These are phyloP conservation scores for Gastracanthus pulcherrimus DNA, from an alignment of 2,888 invertebrate genomes.

Conservation along the genomic window DNA sequence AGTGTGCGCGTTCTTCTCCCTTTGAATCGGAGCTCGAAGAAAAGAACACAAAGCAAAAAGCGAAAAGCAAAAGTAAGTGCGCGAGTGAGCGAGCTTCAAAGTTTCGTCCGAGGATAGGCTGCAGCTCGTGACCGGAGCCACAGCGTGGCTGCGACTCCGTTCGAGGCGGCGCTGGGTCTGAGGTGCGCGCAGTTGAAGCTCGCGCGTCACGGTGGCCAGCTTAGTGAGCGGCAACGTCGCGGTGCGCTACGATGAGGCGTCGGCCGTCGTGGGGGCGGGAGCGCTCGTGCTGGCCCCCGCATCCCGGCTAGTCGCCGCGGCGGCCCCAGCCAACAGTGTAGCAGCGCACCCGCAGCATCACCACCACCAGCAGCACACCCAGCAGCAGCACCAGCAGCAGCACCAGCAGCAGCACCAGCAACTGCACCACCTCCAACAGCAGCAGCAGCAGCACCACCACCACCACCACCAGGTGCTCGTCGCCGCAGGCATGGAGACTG, in stretches of 20 bases:
- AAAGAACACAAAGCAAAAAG: too few relatives aligned
- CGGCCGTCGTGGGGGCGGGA: slow-evolving; percentile 79
- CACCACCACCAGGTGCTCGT: slow-evolving; percentile 55
- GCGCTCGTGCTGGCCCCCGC: slow-evolving; percentile 78
- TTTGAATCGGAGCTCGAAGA: too few relatives aligned
- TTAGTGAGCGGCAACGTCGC: slow-evolving; percentile 74
- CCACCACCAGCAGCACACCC: neutral
- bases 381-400: slow-evolving; percentile 57
- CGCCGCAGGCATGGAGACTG: slow-evolving; percentile 57
- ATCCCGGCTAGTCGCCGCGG: slow-evolving; percentile 78
- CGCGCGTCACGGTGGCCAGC: slow-evolving; percentile 74
- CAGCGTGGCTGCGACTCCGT: slow-evolving; percentile 2
- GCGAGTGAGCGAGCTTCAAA: neutral
- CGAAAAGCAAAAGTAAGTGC: too few relatives aligned
- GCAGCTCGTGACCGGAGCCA: neutral
- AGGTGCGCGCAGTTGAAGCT: slow-evolving; percentile 14
- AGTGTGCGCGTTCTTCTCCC: too few relatives aligned
- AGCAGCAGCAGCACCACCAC: slow-evolving; percentile 60
- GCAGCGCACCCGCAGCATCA: slow-evolving; percentile 63
- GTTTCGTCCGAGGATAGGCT: too few relatives aligned
- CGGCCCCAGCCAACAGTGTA: slow-evolving; percentile 68
- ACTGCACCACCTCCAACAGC: slow-evolving; percentile 66
- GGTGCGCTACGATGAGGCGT: slow-evolving; percentile 76
- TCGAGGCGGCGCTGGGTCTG: slow-evolving; percentile 28
- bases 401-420: slow-evolving; percentile 70